Conservation (phyloP, 2,113 vertebrate species). For the Gopherus evgoodei region DNA sequence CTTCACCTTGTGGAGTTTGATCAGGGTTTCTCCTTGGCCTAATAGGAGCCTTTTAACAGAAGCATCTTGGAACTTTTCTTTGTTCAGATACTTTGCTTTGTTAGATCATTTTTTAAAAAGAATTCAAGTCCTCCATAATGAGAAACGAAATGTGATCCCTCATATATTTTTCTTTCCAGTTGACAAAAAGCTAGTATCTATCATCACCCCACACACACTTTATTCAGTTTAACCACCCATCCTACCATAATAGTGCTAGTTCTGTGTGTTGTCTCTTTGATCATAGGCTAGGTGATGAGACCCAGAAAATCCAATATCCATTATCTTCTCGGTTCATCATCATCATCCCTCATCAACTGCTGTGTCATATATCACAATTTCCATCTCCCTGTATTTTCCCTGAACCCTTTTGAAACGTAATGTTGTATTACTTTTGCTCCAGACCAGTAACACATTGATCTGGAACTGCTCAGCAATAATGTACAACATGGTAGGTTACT, state of each 20-base stretch:
- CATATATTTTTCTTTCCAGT: not conserved
- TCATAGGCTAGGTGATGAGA: not conserved
- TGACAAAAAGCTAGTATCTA: not conserved
- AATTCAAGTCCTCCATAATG: not conserved
- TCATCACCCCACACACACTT: not conserved
- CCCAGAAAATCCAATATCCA: not conserved
- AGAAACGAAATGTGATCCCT: constrained; percentile 9
- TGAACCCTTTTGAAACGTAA: not conserved
- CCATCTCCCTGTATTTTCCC: not conserved
- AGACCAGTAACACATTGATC: not conserved
- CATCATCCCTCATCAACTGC: constrained; percentile 1
- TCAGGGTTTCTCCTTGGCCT: constrained; percentile 6
- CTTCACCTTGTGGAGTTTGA: not conserved
- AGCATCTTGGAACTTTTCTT: not conserved
- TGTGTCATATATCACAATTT: not conserved
- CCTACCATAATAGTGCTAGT: not conserved
- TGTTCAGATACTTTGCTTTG: constrained; percentile 28
- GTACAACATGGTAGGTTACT: not conserved
- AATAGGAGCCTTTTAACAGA: constrained; percentile 20
- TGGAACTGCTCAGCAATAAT: not conserved
- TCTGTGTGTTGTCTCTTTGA: constrained; percentile 14
- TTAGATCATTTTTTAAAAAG: constrained; percentile 3
- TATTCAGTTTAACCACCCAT: constrained; percentile 32
- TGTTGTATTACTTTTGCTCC: not conserved
- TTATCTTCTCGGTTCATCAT: not conserved